Base-by-base conservation (phyloP, 2,888 invertebrate species). In the Epirrhoe tristata region DNA sequence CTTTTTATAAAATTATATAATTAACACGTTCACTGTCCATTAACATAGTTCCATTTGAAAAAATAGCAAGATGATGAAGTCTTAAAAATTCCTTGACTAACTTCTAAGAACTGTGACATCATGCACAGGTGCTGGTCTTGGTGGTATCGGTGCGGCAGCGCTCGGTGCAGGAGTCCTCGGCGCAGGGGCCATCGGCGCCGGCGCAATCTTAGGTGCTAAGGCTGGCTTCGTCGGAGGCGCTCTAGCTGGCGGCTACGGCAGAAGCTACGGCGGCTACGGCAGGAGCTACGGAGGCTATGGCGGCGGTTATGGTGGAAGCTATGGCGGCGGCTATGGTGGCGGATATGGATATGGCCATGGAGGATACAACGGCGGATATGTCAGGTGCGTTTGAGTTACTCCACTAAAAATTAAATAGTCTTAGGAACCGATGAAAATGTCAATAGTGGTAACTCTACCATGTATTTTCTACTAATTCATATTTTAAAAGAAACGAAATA, bases 191-290 rank as follows among this genome's bases (percentile, higher is more conserved):
- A 54, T 84, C 1, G 84, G 88, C 3, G 83, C 81, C 0, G 87
- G 86, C 0, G 78, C 80, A 0, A 68, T 89, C 0, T 54, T 90
- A 10, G 89, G 89, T 1, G 88, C 85, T 70, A 86, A 86, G 63
- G 87, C 86, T 36, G 92, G 92, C 4, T 75, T 91, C 14, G 56
- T 93, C 14, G 92, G 92, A 0, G 92, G 92, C 0, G 90, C 88
- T 0, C 39, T 91, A 6, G 90, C 84, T 1, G 80, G 86, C n/a
- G 63, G 77, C 70, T 86, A 17, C 66, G 71, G 43, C 70, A 68
- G 59, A 80, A 82, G 63, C 77, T 66, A 66, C 62, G 66, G 82
- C 56, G 78, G 87, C 71, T 81, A 80, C 74, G 75, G 76, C 5
- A 64, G 74, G 1, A 70, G 72, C 60, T 66, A 75, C 67, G 69